Evolutionary conservation across 1,140 invertebrate genomes (phyloP).

Genomic region (Glomeris maerens): DNA sequence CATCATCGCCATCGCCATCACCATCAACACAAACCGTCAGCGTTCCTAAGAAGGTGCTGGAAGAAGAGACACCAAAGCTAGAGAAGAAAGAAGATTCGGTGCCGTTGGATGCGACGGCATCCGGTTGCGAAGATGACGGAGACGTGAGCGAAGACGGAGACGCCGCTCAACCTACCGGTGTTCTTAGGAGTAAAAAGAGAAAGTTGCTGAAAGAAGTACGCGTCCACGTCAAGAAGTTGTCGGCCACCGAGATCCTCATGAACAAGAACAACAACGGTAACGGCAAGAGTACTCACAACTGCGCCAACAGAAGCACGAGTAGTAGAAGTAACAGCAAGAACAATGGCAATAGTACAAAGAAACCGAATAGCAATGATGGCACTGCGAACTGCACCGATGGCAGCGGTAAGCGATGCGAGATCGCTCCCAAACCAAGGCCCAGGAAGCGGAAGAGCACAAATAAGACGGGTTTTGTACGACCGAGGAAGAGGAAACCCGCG

Average conservation of each 20-base stretch:
- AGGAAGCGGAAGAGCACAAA: constrained; percentile 17
- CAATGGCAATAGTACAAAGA: constrained; percentile 17
- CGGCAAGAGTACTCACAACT: too few species aligned
- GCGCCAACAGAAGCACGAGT: constrained; percentile 21
- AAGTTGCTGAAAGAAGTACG: constrained; percentile 40
- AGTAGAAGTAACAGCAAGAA: too few species aligned
- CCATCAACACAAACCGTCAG: not conserved
- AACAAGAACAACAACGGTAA: constrained; percentile 20
- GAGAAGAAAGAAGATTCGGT: constrained; percentile 8
- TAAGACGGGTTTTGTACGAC: constrained; percentile 19
- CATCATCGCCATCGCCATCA: not conserved
- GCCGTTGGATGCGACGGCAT: not conserved
- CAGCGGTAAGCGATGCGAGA: constrained; percentile 38
- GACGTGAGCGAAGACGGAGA: constrained; percentile 17
- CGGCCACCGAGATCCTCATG: constrained; percentile 27
- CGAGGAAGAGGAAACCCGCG: constrained; percentile 14
- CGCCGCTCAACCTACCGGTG: not conserved
- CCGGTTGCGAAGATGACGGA: not conserved
- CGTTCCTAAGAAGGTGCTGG: not conserved
- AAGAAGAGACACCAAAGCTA: not conserved
- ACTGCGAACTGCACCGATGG: constrained; percentile 37
- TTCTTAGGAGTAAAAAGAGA: constrained; percentile 37
- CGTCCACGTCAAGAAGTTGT: constrained; percentile 37
- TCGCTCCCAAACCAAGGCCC: constrained; percentile 16
- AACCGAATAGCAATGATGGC: constrained; percentile 21